Evolutionary conservation across 2,797 vertebrate species (phyloP), one percentile per base, ranked within the genome.

Genomic region (Alectoris magna): DNA sequence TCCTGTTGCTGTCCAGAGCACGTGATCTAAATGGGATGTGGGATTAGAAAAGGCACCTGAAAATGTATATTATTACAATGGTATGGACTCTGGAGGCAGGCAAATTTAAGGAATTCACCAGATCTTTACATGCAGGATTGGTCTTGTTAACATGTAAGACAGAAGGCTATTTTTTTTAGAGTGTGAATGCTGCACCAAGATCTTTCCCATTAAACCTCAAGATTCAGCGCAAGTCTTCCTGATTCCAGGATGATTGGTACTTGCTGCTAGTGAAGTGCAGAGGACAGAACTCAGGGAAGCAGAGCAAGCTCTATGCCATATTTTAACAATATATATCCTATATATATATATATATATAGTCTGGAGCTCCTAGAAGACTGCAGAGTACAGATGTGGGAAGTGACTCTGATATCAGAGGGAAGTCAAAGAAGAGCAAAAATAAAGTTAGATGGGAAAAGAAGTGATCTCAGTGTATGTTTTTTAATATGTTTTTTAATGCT

Each of bases 1-100:
- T 80, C 98, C 98, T 94, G 96, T 96, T 53, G 97, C 94, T 58
- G 96, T 94, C 72, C 51, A 7, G 15, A 84, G 72, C 48, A 89
- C 27, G 23, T 67, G 48, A 69, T 98, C 98, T 98, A 79, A 79
- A 71, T 31, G 36, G 29, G 26, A 84, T 3, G 4, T 27, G 44
- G 34, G 84, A 91, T 72, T 17, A 84, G 73, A 94, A 86, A 71
- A 62, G 29, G 14, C 41, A 78, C 36, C 41, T 1, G 1, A 67
- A 93, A 23, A 38, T 79, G 16, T 7, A n/a, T 58, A 11, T 68
- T 74, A 31, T 17, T 85, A 14, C 21, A 8, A n/a, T 81, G 6
- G 8, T 29, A 69, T 39, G 55, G 17, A 67, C 7, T 78, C 18
- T 43, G 66, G 60, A 73, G 41, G 23, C 21, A 92, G 59, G 71